Percentiles rank a stretch among this genome's conserved stretches.
phyloP scores from a whole-genome alignment of 2,888 invertebrate genomes.

The Mayetiola destructor region DNA sequence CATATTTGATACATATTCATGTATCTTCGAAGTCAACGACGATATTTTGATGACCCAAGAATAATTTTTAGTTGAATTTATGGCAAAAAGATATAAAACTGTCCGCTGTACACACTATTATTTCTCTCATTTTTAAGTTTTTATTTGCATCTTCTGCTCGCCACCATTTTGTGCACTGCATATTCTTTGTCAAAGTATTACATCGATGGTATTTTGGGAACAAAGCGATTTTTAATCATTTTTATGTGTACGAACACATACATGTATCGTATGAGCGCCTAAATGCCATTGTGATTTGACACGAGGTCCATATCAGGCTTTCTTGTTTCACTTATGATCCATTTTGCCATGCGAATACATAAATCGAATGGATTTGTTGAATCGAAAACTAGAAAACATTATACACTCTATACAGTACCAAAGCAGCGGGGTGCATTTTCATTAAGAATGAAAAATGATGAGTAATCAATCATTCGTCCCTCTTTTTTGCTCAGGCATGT shows the following conservation, averaged over 20 bases:
- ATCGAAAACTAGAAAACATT: slow-evolving; percentile 3
- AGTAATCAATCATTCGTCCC: slow-evolving; percentile 35
- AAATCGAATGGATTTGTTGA: neutral
- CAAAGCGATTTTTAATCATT: too few relatives aligned
- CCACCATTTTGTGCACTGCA: too few relatives aligned
- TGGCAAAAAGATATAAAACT: too few relatives aligned
- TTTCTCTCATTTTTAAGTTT: too few relatives aligned
- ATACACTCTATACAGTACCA: neutral
- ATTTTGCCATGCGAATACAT: neutral
- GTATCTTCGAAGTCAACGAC: too few relatives aligned
- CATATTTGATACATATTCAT: too few relatives aligned
- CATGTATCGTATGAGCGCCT: neutral
- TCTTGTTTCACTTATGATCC: neutral
- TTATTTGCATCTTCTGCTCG: too few relatives aligned
- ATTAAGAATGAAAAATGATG: slow-evolving; percentile 38
- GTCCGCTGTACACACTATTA: too few relatives aligned
- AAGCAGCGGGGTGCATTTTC: slow-evolving; percentile 37
- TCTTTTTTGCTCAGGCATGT: slow-evolving; percentile 5
- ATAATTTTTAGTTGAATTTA: too few relatives aligned
- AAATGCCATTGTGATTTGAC: neutral
- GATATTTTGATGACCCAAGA: too few relatives aligned
- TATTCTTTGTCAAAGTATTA: too few relatives aligned
- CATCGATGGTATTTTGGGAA: too few relatives aligned
- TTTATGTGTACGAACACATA: neutral
- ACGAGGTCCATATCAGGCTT: neutral